Evolutionary conservation across 1,140 invertebrate genomes (phyloP), one percentile per base, ranked within the genome.

Genomic region (Holcopasites calliopsidis): DNA sequence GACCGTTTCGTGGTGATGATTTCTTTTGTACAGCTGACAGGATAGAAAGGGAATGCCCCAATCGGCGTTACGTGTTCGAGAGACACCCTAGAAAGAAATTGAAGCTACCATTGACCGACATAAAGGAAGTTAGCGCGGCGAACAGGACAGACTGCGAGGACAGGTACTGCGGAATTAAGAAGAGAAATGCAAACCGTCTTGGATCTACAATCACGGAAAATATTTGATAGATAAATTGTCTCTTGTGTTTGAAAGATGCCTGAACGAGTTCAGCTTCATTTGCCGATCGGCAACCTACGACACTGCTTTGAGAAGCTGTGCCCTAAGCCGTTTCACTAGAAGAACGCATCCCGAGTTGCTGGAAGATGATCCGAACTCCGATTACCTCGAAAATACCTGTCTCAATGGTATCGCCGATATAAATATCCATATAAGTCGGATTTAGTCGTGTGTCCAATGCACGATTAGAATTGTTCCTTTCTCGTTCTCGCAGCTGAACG

Each of bases 301-400:
- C 86, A 93, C 95, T 0, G 93, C 94, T 0, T 91, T 95, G 77
- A 93, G 95, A 55, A 96, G 94, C 52, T 98, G 97, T 86, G 95
- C 94, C 3, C 87, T 98, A 13, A 97, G 96, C 87, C 89, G 94
- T 68, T 96, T 96, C 83, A 98, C 97, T 0, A 92, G 96, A 81
- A 92, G 96, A 81, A 97, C 96, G 1, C 96, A 97, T 89, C 96
- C 96, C 0, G 96, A 96, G 82, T 91, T 97, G 3, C 87, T 97
- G 33, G 95, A 96, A 86, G 95, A 97, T 80, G 96, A 97, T 89
- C 94, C 96, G 1, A 96, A 96, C 88, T 95, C 95, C 1, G 97
- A 98, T 89, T 98, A 98, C 89, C 92, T 97, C 78, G 97, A 98
- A 92, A 98, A 98, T 86, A 97, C 96, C 47, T 98, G 97, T 88